Evolutionary conservation across 53 echinoderm and acorn worm species (phyloP).

Genomic region (Actinopyga echinites): DNA sequence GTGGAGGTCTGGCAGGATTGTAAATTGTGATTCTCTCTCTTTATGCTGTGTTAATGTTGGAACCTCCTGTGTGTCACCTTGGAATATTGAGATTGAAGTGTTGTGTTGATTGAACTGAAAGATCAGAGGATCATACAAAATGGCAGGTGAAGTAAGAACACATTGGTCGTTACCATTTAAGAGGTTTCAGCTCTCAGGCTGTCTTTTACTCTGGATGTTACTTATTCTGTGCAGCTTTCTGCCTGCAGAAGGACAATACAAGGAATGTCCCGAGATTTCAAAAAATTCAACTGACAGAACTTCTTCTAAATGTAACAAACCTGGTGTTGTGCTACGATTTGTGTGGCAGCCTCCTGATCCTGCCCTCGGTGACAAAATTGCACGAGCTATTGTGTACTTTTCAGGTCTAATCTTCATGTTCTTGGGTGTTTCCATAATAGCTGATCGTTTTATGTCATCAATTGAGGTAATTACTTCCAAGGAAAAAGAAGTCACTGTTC

Average conservation of each 20-base stretch:
- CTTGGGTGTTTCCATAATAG: constrained; percentile 95
- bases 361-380: constrained; percentile 70
- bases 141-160: constrained; percentile 1
- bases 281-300: neutral
- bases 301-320: neutral
- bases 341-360: neutral
- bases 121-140: neutral
- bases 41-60: too few species aligned
- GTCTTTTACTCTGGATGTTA: neutral
- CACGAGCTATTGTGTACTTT: constrained; percentile 90
- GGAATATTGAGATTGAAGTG: too few species aligned
- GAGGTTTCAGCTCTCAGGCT: neutral
- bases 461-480: constrained; percentile 98
- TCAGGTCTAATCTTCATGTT: constrained; percentile 82
- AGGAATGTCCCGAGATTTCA: neutral
- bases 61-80: too few species aligned
- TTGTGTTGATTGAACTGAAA: neutral
- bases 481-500: constrained; percentile 86
- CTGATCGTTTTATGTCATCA: constrained; percentile 97
- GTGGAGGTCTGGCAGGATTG: too few species aligned
- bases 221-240: neutral
- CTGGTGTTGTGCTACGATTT: constrained; percentile 22
- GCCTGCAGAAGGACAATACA: neutral
- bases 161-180: neutral
- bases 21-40: too few species aligned